Evolutionary conservation across 2,113 vertebrate genomes (phyloP).

Genomic region (Oncorhynchus masou): DNA sequence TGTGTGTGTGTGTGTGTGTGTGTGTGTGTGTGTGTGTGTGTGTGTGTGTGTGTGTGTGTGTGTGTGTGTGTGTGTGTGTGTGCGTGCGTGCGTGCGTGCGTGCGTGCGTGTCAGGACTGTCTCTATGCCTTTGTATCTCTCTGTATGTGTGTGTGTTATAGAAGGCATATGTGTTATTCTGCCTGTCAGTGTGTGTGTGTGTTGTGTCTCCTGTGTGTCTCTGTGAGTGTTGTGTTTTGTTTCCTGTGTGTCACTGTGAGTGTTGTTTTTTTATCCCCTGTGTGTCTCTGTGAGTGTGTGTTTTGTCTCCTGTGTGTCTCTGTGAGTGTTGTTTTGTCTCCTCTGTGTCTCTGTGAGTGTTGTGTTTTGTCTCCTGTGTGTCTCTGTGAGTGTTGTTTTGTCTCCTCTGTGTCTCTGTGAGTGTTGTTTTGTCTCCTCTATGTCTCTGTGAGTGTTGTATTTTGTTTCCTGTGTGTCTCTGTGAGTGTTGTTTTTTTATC

Average conservation of each 20-base stretch:
- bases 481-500: conserved; percentile 12
- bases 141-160: neutral
- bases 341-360: conserved; percentile 9
- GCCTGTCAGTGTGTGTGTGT: neutral
- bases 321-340: conserved; percentile 6
- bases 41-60: neutral
- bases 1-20: neutral
- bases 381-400: neutral
- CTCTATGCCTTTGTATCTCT: neutral
- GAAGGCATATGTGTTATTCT: neutral
- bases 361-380: conserved; percentile 37
- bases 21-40: neutral
- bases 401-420: too few species aligned
- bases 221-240: conserved; percentile 27
- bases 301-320: conserved; percentile 1
- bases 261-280: neutral
- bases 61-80: neutral
- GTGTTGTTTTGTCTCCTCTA: too few species aligned
- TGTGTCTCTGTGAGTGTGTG: too few species aligned
- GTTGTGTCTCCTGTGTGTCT: neutral
- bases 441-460: neutral
- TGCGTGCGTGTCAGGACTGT: neutral
- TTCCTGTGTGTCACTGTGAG: conserved; percentile 17
- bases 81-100: neutral
- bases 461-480: neutral